phyloP scores from a whole-genome alignment of 2,113 vertebrate genomes.

The Cercopithecus mona region DNA sequence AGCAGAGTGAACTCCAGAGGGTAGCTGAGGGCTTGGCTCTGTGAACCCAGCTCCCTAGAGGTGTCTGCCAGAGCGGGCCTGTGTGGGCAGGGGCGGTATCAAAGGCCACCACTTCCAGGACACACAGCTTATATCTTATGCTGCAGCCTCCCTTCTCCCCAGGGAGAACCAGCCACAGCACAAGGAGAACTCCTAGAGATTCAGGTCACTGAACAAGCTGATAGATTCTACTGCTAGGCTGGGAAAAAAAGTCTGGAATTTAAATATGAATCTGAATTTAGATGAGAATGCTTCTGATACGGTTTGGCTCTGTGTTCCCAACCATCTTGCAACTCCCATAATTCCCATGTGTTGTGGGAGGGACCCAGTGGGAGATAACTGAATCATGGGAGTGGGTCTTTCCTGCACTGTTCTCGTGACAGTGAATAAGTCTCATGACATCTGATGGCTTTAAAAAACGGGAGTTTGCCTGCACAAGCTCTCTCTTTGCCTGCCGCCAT shows the following conservation, averaged over 20 bases:
- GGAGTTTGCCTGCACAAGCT: too few relatives aligned
- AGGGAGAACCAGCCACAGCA: neutral
- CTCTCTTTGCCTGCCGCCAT: too few relatives aligned
- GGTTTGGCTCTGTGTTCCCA: too few relatives aligned
- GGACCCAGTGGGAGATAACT: too few relatives aligned
- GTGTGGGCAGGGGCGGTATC: too few relatives aligned
- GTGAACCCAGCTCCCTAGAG: neutral
- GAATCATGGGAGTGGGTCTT: too few relatives aligned
- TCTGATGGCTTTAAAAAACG: too few relatives aligned
- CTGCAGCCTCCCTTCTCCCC: neutral
- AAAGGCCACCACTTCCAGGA: neutral
- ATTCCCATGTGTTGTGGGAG: too few relatives aligned
- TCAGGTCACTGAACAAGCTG: neutral
- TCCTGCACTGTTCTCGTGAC: too few relatives aligned
- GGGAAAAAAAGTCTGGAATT: neutral
- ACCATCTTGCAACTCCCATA: too few relatives aligned
- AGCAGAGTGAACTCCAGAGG: neutral
- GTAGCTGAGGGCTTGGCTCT: neutral
- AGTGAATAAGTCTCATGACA: too few relatives aligned
- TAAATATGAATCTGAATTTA: conserved; percentile 1
- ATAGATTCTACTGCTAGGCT: neutral
- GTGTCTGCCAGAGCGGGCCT: neutral
- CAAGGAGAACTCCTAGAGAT: neutral
- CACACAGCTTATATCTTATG: neutral
- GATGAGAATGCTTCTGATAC: neutral